Base-by-base conservation (phyloP, 92 coral and sea anemone species). In the Chrysogorgia sp. region DNA sequence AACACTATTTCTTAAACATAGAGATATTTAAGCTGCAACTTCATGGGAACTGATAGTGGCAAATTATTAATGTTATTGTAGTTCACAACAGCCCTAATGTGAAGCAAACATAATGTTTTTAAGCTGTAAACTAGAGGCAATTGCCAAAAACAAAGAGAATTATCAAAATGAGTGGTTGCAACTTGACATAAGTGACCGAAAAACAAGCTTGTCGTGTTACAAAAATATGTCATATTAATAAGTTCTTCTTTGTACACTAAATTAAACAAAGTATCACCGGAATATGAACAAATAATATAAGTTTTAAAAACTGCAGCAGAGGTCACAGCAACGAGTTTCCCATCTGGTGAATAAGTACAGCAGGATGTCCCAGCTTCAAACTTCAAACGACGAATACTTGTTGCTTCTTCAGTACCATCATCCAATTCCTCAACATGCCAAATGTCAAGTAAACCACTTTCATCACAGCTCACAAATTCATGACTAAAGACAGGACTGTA, bases 391-490 rank as follows among this genome's bases (percentile, higher is more conserved):
- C 21, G 2, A 61, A 61, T 40, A 26, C 67, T 29, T 9, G 40
- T 17, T 19, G 67, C 67, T 19, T 31, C n/a, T 35, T 61, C 67
- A 2, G 7, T 31, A 31, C 67, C 67, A 61, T 35, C 21, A 15
- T 61, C 67, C 25, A 31, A 61, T 8, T 61, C 33, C 6, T 28
- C 40, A 1, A 30, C 67, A 61, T 15, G 67, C 67, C 67, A 61
- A 30, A 61, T 61, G 7, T 61, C 40, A 21, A 61, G 40, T 0
- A 61, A 8, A 26, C 67, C 34, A 30, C 40, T 23, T 17, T 35
- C 67, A 21, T 35, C 67, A 61, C 67, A 61, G 21, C 40, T 61
- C 30, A 40, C 67, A 26, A 61, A 61, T 61, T 61, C 67, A 15
- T 61, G 67, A 15, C 33, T 40, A 17, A 2, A 26, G 1, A 61